A percentile compares a stretch with the other conserved stretches of the same genome.
Evolutionary conservation across 2,888 invertebrate genomes (phyloP).

Genomic region (Himalopsyche anomala): DNA sequence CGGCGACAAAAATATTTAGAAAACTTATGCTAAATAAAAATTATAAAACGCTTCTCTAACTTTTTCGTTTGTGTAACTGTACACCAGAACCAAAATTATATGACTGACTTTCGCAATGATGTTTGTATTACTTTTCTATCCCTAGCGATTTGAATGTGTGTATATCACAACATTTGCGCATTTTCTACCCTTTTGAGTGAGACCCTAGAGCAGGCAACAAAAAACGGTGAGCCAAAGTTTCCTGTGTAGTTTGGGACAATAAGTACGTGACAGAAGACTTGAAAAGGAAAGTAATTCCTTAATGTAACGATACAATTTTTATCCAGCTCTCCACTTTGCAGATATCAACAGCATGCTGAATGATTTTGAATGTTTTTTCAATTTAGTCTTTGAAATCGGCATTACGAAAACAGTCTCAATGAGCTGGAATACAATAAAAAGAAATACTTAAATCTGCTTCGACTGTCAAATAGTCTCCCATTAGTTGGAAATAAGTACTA

Average conservation of each 20-base stretch:
- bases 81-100: background rate
- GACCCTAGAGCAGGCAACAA: conserved; percentile 57
- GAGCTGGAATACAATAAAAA: background rate
- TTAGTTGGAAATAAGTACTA: too few species aligned
- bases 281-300: conserved; percentile 47
- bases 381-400: background rate
- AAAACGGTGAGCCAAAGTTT: conserved; percentile 56
- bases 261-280: conserved; percentile 57
- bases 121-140: conserved; percentile 41
- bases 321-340: background rate
- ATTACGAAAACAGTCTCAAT: background rate
- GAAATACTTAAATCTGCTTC: too few species aligned
- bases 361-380: conserved; percentile 15
- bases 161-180: conserved; percentile 60
- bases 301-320: conserved; percentile 36
- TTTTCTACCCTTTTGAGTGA: conserved; percentile 50
- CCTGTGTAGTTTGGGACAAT: conserved; percentile 60
- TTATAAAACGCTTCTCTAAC: too few species aligned
- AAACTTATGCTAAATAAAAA: too few species aligned
- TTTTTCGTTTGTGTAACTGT: too few species aligned
- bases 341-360: conserved; percentile 24
- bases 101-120: background rate
- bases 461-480: too few species aligned
- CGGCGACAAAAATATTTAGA: too few species aligned
- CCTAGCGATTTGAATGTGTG: conserved; percentile 55